phyloP scores from a whole-genome alignment of 2,797 vertebrate species.

The Prionace glauca region DNA sequence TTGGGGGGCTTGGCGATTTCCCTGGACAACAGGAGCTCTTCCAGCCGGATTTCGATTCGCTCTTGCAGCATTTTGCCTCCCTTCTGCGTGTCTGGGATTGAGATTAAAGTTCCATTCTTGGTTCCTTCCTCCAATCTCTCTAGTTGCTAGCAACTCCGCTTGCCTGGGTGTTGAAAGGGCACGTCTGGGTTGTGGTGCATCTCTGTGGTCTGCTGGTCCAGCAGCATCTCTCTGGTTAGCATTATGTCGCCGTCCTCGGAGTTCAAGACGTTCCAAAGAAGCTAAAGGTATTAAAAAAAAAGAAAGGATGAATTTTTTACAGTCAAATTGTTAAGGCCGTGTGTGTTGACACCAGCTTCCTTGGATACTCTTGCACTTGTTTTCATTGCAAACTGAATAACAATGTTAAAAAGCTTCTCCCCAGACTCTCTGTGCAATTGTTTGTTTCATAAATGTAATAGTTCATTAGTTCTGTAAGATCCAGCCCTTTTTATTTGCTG shows the following conservation, averaged over 20 bases:
- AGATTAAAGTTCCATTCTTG: conserved; percentile 39
- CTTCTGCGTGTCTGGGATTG: conserved; percentile 43
- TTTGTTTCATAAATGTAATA: neutral
- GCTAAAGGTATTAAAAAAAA: neutral
- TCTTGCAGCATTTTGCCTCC: conserved; percentile 41
- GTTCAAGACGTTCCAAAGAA: conserved; percentile 3
- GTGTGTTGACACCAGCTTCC: neutral
- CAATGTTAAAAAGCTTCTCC: neutral
- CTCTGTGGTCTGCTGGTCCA: conserved; percentile 40
- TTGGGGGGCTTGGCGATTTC: conserved; percentile 38
- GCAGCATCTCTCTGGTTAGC: conserved; percentile 45
- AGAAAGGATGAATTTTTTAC: neutral
- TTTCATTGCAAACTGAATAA: neutral
- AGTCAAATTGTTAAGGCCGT: neutral
- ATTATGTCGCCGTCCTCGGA: conserved; percentile 41
- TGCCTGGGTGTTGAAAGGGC: conserved; percentile 32
- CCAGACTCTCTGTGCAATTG: neutral
- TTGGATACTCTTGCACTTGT: neutral
- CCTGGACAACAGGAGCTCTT: conserved; percentile 45
- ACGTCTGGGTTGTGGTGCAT: conserved; percentile 31
- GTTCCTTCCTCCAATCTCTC: conserved; percentile 36
- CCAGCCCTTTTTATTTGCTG: neutral
- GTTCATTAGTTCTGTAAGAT: neutral
- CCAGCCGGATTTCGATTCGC: conserved; percentile 40
- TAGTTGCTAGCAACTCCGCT: neutral